Evolutionary conservation across 2,113 vertebrate species (phyloP).

Genomic region (Anolis carolinensis): DNA sequence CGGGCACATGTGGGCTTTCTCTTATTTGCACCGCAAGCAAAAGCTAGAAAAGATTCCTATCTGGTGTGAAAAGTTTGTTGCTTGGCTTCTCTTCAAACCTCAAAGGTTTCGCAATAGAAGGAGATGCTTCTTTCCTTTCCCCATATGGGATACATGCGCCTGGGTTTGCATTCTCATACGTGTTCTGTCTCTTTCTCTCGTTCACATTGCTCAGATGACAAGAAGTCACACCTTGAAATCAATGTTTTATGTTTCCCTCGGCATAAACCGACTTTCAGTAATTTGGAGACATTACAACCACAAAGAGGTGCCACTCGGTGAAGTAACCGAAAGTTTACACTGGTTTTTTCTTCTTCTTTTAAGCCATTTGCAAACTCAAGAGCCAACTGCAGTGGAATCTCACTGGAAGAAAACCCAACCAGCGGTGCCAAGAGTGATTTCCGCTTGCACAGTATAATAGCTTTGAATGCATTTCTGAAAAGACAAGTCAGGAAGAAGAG

Average conservation of each 20-base stretch:
- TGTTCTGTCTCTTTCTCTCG: not conserved
- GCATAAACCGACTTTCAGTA: not conserved
- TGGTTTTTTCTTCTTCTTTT: not conserved
- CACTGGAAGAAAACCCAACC: not conserved
- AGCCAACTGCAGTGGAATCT: not conserved
- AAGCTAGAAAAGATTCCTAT: not conserved
- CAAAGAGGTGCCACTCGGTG: not conserved
- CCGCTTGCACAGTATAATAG: not conserved
- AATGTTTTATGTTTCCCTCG: not conserved
- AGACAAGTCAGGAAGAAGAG: too few relatives aligned
- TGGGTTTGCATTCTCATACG: too few relatives aligned
- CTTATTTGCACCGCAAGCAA: not conserved
- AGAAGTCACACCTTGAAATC: slow-evolving; percentile 1
- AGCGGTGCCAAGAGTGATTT: not conserved
- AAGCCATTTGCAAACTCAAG: slow-evolving; percentile 8
- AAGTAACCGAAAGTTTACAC: too few relatives aligned
- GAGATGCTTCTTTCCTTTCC: not conserved
- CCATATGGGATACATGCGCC: too few relatives aligned
- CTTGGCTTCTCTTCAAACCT: not conserved
- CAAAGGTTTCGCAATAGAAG: not conserved
- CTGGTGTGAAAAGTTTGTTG: not conserved
- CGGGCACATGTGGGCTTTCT: too few relatives aligned
- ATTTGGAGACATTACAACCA: not conserved
- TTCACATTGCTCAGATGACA: not conserved
- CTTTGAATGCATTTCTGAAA: not conserved